These are phyloP conservation scores for Paralichthys olivaceus DNA, from an alignment of 2,113 vertebrate genomes.

Conservation along the genomic window DNA sequence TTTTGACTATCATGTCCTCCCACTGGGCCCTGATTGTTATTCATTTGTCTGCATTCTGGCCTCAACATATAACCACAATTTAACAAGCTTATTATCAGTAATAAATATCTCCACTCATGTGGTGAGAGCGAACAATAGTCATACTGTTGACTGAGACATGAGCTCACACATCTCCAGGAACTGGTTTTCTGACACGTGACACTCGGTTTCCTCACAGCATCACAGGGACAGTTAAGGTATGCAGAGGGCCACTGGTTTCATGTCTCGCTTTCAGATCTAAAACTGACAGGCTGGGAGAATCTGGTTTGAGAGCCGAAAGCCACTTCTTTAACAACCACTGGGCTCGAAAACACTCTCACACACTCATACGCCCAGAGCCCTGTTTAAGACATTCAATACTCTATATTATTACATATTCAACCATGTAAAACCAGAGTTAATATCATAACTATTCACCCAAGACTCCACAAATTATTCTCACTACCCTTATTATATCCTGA, in stretches of 20 bases:
- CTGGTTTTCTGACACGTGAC: conserved; percentile 60
- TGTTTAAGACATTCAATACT: too few relatives aligned
- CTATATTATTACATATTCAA: neutral
- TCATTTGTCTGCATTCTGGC: conserved; percentile 6
- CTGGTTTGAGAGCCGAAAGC: neutral
- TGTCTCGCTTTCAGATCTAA: neutral
- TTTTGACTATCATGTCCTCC: conserved; percentile 32
- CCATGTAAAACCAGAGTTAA: neutral
- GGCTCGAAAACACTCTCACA: neutral
- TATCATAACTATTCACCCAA: neutral
- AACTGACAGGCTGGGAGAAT: neutral
- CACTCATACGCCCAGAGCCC: too few relatives aligned
- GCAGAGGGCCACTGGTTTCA: neutral
- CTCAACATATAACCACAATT: conserved; percentile 9
- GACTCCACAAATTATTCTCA: neutral
- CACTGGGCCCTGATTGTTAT: conserved; percentile 14
- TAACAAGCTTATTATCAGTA: conserved; percentile 40
- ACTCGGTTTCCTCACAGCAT: conserved; percentile 22
- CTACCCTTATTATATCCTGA: neutral
- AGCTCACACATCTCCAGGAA: conserved; percentile 57
- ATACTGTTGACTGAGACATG: conserved; percentile 54
- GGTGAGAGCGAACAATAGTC: conserved; percentile 41
- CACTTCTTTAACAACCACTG: neutral
- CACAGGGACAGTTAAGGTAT: conserved; percentile 8
- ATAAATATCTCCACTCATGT: conserved; percentile 39